phyloP scores from a whole-genome alignment of 2,888 invertebrate genomes.

The Pharmacophagus antenor region DNA sequence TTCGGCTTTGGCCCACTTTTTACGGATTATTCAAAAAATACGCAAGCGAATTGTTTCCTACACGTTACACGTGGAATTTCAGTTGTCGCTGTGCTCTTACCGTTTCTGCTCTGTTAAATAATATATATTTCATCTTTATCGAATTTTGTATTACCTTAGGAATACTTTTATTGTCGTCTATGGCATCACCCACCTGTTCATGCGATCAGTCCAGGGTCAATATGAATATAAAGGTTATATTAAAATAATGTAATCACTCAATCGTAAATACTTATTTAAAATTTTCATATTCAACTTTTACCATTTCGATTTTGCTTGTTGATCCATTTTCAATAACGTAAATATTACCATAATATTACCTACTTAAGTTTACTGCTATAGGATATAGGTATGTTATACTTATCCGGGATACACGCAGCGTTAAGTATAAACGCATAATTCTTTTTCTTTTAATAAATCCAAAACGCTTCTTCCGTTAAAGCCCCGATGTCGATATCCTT shows the following conservation, averaged over 20 bases:
- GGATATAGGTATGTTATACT: background rate
- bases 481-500: background rate
- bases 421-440: background rate
- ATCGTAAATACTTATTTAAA: no score
- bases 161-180: no score
- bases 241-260: no score
- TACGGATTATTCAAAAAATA: slow-evolving; percentile 9
- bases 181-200: no score
- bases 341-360: background rate
- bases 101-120: background rate
- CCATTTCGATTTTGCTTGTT: background rate
- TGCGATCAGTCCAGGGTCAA: no score
- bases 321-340: background rate
- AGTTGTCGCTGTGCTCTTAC: background rate
- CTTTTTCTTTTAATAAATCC: background rate
- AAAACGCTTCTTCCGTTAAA: background rate
- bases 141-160: no score
- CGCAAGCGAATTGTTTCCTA: slow-evolving; percentile 14
- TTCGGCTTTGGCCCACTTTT: slow-evolving; percentile 26
- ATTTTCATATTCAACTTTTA: no score
- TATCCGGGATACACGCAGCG: background rate
- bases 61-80: background rate
- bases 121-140: background rate
- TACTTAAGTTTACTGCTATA: background rate
- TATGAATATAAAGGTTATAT: no score